Percentiles rank a stretch among this genome's conserved stretches.
Conservation (phyloP, 2,888 invertebrate genomes). For the Colletes collaris region DNA sequence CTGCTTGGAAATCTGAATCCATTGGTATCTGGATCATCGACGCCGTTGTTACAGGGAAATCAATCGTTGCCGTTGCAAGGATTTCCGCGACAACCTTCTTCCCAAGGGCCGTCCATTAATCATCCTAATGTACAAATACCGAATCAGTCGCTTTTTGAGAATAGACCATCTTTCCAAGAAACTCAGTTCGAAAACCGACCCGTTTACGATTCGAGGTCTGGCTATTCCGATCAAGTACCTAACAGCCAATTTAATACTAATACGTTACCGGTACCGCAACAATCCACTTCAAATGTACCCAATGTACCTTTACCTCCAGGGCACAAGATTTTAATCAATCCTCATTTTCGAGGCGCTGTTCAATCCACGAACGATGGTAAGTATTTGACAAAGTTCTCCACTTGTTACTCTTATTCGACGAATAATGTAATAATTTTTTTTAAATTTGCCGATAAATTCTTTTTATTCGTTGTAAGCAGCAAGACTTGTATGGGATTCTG, state of each 20-base stretch:
- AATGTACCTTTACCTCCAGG: constrained; percentile 79
- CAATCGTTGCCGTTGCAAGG: constrained; percentile 68
- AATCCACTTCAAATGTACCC: constrained; percentile 67
- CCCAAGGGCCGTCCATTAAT: constrained; percentile 63
- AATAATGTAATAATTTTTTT: neutral
- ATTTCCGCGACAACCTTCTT: constrained; percentile 66
- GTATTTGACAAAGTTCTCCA: constrained; percentile 28
- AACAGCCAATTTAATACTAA: constrained; percentile 68
- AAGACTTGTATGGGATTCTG: constrained; percentile 77
- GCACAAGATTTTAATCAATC: constrained; percentile 88
- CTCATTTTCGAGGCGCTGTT: constrained; percentile 87
- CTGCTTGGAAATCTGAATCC: constrained; percentile 66
- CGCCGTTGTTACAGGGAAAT: constrained; percentile 54
- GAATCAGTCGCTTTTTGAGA: constrained; percentile 72
- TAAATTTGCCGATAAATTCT: neutral
- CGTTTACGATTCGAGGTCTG: constrained; percentile 63
- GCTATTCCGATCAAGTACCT: constrained; percentile 66
- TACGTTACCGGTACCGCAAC: constrained; percentile 58
- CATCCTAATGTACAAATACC: constrained; percentile 67
- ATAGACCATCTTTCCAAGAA: constrained; percentile 73
- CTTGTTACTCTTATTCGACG: neutral
- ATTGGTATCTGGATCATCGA: constrained; percentile 61
- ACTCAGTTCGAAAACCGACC: constrained; percentile 68
- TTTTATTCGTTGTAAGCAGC: constrained; percentile 52
- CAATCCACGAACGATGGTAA: constrained; percentile 85